Conservation (phyloP, 2,113 vertebrate species). For the Leptocoma aspasia region DNA sequence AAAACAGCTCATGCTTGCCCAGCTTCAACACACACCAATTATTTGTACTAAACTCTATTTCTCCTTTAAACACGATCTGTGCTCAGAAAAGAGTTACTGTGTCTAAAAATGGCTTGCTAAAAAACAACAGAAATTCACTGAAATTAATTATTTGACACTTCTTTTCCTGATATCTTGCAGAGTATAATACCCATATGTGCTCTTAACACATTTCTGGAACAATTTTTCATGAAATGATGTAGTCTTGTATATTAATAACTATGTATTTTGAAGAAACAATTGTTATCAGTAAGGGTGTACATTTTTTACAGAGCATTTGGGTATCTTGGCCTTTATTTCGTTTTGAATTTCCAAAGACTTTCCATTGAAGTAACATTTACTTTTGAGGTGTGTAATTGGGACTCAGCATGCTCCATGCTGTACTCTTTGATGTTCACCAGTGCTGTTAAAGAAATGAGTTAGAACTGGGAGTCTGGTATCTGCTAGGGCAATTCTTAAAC, state of each 20-base stretch:
- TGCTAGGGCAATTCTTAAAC: constrained; percentile 56
- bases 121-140: neutral
- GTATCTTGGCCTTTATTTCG: constrained; percentile 34
- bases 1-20: neutral
- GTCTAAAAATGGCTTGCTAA: neutral
- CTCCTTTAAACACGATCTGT: neutral
- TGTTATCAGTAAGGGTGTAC: neutral
- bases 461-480: constrained; percentile 41
- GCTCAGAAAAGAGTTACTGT: neutral
- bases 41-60: constrained; percentile 7
- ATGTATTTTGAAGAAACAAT: neutral
- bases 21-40: neutral
- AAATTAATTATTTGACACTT: constrained; percentile 12
- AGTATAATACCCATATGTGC: neutral
- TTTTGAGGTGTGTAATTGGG: constrained; percentile 69
- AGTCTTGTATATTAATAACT: neutral
- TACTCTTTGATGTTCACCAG: constrained; percentile 65
- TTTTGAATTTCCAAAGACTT: constrained; percentile 60
- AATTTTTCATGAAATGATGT: neutral
- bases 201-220: neutral
- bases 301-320: constrained; percentile 33
- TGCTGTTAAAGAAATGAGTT: constrained; percentile 64
- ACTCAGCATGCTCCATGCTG: constrained; percentile 45
- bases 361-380: constrained; percentile 60
- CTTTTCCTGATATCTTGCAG: neutral